A percentile compares a stretch with the other conserved stretches of the same genome.
These are phyloP conservation scores for Catocala sponsa DNA, from an alignment of 2,888 invertebrate species.

Conservation along the genomic window DNA sequence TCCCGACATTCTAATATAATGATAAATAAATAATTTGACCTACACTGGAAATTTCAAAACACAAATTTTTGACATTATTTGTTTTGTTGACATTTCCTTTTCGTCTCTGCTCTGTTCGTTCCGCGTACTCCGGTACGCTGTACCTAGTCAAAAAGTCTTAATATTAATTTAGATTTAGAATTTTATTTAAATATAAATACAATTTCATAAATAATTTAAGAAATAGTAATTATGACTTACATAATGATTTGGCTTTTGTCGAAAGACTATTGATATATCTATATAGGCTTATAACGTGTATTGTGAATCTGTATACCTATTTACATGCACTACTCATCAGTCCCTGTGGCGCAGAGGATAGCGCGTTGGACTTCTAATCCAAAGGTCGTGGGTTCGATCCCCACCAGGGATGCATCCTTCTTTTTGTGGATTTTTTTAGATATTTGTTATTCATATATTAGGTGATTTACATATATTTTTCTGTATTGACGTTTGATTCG, in stretches of 20 bases:
- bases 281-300: not conserved
- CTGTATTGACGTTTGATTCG: too few relatives aligned
- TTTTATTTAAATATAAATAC: too few relatives aligned
- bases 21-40: too few relatives aligned
- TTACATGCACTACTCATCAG: conserved; percentile 60
- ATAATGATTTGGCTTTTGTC: too few relatives aligned
- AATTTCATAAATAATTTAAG: too few relatives aligned
- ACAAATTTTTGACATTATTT: conserved; percentile 64
- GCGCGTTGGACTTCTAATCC: conserved; percentile 97
- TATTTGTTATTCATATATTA: not conserved
- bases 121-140: not conserved
- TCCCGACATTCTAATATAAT: conserved; percentile 44
- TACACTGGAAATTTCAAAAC: conserved; percentile 76
- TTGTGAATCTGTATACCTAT: conserved; percentile 46
- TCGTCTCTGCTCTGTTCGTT: conserved; percentile 9
- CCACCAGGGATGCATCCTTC: conserved; percentile 91
- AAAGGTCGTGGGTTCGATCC: conserved; percentile 96
- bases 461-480: too few relatives aligned
- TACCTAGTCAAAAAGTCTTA: too few relatives aligned
- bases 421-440: conserved; percentile 22
- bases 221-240: too few relatives aligned
- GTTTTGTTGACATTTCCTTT: conserved; percentile 72
- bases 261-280: not conserved
- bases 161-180: too few relatives aligned
- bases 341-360: conserved; percentile 96